Evolutionary conservation across 2,113 vertebrate genomes (phyloP), one percentile per base, ranked within the genome.

Genomic region (Oxyruncus cristatus): DNA sequence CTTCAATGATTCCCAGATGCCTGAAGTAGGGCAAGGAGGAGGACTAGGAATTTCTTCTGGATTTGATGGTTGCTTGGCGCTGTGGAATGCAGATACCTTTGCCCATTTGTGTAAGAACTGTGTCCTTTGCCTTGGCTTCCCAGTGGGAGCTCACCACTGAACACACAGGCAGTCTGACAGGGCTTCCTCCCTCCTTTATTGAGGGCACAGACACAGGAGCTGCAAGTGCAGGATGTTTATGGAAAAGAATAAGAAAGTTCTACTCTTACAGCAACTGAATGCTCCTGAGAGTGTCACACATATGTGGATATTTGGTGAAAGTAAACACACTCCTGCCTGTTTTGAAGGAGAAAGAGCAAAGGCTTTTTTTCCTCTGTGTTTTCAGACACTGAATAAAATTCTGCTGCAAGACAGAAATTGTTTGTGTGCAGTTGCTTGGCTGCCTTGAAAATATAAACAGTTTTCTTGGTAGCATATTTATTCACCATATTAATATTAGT

Each of bases 11-110:
- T 93, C 85, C 67, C 88, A 83, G 92, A 90, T 96, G 88, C 63
- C 67, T 93, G 24, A 80, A 88, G 39, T 23, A 81, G 63, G 55
- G 72, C 72, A 96, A 76, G 72, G 72, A 93, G 85, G 53, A 95
- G 35, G 63, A 75, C 62, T 53, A 63, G 72, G 78, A 83, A 88
- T 91, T 88, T 74, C 79, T 88, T 74, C 56, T 86, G 90, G 93
- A 86, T 94, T 88, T 96, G 88, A 90, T 84, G 92, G 90, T 86
- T 95, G 88, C 90, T 68, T 90, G 88, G 85, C 92, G 79, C 75
- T 75, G 88, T 86, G 95, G 93, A 93, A 97, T 94, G 95, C 22
- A 33, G 90, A 56, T 68, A 96, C 88, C 90, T 96, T 96, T 96
- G 92, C 79, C 90, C 88, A 35, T 68, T 78, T 80, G 39, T 86